Evolutionary conservation across 2,113 vertebrate species (phyloP), one percentile per base, ranked within the genome.

Genomic region (Hydrolagus affinis): DNA sequence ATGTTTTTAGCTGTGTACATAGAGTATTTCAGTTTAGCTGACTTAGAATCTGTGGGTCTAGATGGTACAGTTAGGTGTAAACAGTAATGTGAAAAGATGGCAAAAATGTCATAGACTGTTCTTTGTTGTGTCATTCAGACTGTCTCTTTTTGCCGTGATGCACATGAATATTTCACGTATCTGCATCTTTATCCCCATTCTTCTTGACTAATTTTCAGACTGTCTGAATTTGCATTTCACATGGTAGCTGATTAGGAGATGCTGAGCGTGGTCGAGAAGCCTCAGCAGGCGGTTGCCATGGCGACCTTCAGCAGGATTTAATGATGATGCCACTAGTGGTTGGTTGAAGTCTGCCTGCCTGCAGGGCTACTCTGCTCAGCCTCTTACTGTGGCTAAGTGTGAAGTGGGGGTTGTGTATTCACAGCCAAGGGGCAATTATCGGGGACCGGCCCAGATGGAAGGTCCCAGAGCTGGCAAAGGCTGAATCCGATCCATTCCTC

Each of bases 121-220:
- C 97, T 99, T 98, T 99, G 97, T 98, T 97, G 96, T 99, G 96
- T 97, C 98, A 97, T 95, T 98, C 98, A 96, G 92, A 92, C 93
- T 95, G 96, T 94, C 94, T 94, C 91, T 94, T 91, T 91, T 91
- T 93, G 92, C 94, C 93, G 92, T 87, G 92, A 91, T 93, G 92
- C 90, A 6, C 96, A 98, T 98, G 96, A 98, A 98, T 99, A 98
- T 99, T 98, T 98, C 96, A 98, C 96, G 92, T 95, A 95, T 95
- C 96, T 95, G 94, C 96, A 95, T 96, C 95, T 93, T 95, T 93
- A 94, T 93, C 93, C 92, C 92, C 95, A 95, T 96, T 96, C 95
- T 94, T 95, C 94, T 94, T 94, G 95, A 96, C 97, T 98, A 96
- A 99, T 98, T 98, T 96, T 97, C 96, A 95, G 95, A 95, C 95